Evolutionary conservation across 2,888 invertebrate species (phyloP).

Genomic region (Drosophila mimetica): DNA sequence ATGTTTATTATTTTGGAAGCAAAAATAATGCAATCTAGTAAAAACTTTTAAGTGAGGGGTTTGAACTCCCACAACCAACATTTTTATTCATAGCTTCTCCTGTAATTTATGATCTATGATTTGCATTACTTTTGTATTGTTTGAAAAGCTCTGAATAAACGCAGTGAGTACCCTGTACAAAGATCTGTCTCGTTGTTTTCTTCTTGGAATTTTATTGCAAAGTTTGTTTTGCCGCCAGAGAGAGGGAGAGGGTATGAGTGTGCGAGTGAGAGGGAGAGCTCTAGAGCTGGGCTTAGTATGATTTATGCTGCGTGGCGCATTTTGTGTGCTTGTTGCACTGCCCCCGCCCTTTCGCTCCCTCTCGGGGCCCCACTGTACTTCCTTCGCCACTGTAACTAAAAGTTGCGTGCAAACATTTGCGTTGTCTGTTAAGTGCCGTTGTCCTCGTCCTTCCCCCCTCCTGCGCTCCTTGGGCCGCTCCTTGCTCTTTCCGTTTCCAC

Average conservation of each 20-base stretch:
- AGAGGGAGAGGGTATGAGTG: neutral
- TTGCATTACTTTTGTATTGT: neutral
- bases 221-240: conserved; percentile 60
- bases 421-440: conserved; percentile 68
- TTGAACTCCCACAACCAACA: too few species aligned
- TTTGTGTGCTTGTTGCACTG: conserved; percentile 61
- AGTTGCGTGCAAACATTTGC: conserved; percentile 76
- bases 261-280: neutral
- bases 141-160: neutral
- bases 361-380: conserved; percentile 1
- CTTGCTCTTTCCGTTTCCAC: conserved; percentile 24
- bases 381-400: conserved; percentile 61
- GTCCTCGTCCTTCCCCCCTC: conserved; percentile 6
- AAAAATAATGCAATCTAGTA: too few species aligned
- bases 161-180: neutral
- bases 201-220: conserved; percentile 58
- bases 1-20: too few species aligned
- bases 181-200: neutral
- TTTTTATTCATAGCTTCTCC: too few species aligned
- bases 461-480: conserved; percentile 10
- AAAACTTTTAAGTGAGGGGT: too few species aligned
- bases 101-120: too few species aligned
- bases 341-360: neutral
- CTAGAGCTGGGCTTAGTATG: conserved; percentile 52
- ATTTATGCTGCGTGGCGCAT: conserved; percentile 67